Conservation (phyloP, 2,113 vertebrate species). For the Tupaia chinensis region DNA sequence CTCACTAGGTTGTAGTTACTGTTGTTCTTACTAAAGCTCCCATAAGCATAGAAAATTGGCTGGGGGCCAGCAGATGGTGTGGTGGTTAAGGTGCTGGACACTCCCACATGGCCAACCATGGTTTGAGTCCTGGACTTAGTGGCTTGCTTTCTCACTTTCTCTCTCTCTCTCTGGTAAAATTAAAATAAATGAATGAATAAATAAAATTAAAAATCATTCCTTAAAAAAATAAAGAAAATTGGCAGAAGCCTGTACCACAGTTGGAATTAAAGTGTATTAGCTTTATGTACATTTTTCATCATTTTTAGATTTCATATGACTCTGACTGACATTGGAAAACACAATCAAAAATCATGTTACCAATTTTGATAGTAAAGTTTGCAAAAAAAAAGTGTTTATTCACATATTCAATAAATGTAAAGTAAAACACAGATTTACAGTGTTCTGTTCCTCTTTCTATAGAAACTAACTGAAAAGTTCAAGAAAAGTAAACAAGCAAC, state of each 20-base stretch:
- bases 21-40: not conserved
- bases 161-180: no score
- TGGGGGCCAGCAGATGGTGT: no score
- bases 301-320: not conserved
- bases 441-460: not conserved
- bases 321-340: not conserved
- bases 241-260: not conserved
- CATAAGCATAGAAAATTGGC: not conserved
- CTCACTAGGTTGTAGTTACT: not conserved
- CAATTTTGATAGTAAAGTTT: not conserved
- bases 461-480: slow-evolving; percentile 13
- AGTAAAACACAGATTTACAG: not conserved
- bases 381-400: not conserved
- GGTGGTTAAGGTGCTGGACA: no score
- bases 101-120: no score
- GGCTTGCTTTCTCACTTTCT: no score
- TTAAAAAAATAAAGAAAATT: not conserved
- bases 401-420: not conserved
- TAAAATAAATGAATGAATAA: no score
- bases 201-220: no score
- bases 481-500: not conserved
- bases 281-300: not conserved
- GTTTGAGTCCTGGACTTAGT: no score
- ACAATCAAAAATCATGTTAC: not conserved
- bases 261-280: slow-evolving; percentile 9